Evolutionary conservation across 2,113 vertebrate genomes (phyloP).

Genomic region (Procapra przewalskii): DNA sequence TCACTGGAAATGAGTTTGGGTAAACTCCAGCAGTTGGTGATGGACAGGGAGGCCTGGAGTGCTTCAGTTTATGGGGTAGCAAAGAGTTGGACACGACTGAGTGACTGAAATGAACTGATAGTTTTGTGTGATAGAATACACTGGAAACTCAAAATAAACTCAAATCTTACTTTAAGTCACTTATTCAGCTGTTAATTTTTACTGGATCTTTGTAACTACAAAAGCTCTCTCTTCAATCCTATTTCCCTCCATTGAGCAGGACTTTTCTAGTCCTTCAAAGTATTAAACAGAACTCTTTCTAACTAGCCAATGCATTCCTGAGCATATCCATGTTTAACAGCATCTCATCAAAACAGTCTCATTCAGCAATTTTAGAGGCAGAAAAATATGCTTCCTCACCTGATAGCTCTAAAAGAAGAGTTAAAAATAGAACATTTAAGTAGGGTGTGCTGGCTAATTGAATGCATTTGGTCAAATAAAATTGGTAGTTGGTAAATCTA

Average conservation of each 20-base stretch:
- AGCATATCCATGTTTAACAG: background rate
- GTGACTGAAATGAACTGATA: background rate
- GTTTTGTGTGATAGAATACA: too few species aligned
- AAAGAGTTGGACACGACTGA: background rate
- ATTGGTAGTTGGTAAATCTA: background rate
- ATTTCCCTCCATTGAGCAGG: background rate
- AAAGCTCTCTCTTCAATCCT: background rate
- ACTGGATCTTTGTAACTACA: background rate
- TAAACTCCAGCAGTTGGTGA: background rate
- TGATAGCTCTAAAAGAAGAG: background rate
- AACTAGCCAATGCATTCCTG: background rate
- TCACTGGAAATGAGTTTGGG: background rate
- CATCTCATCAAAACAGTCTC: background rate
- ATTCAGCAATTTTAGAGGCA: background rate
- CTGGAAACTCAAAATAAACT: background rate
- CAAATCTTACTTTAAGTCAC: background rate
- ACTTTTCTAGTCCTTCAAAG: background rate
- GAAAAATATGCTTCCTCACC: background rate
- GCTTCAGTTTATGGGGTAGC: rapidly evolving
- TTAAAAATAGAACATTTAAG: background rate
- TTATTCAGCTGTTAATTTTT: background rate
- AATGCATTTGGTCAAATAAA: background rate
- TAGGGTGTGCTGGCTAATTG: background rate
- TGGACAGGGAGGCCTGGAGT: background rate
- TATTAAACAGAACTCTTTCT: background rate